A percentile compares a stretch with the other conserved stretches of the same genome.
phyloP scores from a whole-genome alignment of 2,113 vertebrate species.

The Rhizomys pruinosus region DNA sequence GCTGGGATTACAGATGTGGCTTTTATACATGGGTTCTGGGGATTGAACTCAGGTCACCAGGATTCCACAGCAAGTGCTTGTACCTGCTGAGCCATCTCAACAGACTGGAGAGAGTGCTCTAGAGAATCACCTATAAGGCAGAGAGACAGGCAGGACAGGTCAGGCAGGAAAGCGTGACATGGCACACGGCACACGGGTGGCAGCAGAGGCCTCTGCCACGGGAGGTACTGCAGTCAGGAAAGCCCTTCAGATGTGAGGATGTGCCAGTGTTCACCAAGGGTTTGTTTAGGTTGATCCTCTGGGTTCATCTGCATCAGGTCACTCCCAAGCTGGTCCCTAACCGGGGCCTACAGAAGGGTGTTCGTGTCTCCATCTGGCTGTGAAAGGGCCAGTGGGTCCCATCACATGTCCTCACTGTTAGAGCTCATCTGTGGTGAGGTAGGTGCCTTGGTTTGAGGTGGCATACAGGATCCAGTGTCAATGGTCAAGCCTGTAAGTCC shows the following conservation, averaged over 20 bases:
- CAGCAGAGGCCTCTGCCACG: background rate
- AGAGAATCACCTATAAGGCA: background rate
- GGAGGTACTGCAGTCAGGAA: background rate
- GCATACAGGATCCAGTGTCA: background rate
- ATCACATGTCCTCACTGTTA: background rate
- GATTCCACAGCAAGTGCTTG: background rate
- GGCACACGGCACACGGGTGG: background rate
- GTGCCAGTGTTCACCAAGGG: background rate
- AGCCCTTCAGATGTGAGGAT: background rate
- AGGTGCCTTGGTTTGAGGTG: background rate
- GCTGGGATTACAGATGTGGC: background rate
- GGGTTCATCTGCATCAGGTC: background rate
- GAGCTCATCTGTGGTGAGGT: background rate
- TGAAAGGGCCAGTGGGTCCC: background rate
- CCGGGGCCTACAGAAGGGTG: background rate
- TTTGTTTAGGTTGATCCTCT: background rate
- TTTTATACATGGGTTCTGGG: background rate
- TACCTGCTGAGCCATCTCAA: background rate
- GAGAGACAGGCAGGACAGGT: background rate
- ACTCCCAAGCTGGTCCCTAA: background rate
- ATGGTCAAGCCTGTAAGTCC: background rate
- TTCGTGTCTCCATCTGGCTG: background rate
- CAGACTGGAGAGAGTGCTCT: accelerated
- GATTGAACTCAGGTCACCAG: background rate
- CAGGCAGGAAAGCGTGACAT: background rate